Conservation (phyloP, 2,888 invertebrate genomes). For the Helicoverpa assulta region DNA sequence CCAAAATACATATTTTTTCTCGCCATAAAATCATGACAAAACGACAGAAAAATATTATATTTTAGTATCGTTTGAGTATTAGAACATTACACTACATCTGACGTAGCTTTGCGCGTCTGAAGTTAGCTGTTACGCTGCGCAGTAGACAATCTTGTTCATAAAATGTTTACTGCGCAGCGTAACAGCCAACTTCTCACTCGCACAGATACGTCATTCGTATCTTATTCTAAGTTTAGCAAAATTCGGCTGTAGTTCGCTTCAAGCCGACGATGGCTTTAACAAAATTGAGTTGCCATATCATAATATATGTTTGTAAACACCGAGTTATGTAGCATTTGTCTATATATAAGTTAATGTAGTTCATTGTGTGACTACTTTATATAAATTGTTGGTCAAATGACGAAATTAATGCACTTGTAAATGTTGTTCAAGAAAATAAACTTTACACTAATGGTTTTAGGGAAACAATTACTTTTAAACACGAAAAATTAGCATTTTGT, state of each 20-base stretch:
- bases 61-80: neutral
- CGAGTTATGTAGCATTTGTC: constrained; percentile 47
- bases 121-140: no score
- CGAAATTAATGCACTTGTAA: constrained; percentile 32
- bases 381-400: constrained; percentile 32
- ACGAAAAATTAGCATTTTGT: neutral
- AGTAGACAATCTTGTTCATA: no score
- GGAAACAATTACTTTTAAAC: neutral
- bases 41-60: neutral
- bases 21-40: neutral
- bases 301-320: constrained; percentile 36
- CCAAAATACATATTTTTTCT: neutral
- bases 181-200: no score
- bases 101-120: no score
- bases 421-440: constrained; percentile 44
- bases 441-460: neutral
- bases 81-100: no score
- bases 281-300: constrained; percentile 66
- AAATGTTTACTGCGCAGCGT: no score
- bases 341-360: constrained; percentile 47
- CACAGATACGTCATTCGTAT: neutral
- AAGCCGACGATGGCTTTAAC: constrained; percentile 16
- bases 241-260: constrained; percentile 1
- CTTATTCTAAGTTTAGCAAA: neutral
- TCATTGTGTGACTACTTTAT: constrained; percentile 28